Evolutionary conservation across 1,140 invertebrate genomes (phyloP).

Genomic region (Drosophila orosa): DNA sequence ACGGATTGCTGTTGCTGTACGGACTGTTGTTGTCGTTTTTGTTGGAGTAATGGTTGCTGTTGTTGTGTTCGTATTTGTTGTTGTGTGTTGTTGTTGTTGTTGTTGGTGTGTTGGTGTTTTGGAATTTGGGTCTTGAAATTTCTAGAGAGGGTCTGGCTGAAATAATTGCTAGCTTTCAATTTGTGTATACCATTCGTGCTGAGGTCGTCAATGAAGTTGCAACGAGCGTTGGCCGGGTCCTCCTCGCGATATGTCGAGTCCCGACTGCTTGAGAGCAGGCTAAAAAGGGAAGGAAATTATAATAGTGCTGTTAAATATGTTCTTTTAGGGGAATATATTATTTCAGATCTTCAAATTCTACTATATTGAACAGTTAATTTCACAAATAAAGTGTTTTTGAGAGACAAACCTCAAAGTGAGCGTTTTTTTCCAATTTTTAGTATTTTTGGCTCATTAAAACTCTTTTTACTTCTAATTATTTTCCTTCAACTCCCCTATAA

Average conservation of each 20-base stretch:
- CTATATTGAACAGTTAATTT: too few species aligned
- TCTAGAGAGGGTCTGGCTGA: conserved; percentile 80
- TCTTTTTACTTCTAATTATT: too few species aligned
- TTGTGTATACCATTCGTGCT: conserved; percentile 76
- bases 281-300: conserved; percentile 80
- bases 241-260: conserved; percentile 84
- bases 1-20: conserved; percentile 45
- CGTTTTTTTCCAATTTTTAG: too few species aligned
- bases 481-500: too few species aligned
- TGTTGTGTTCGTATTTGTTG: conserved; percentile 70
- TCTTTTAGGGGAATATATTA: neutral
- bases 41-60: conserved; percentile 43
- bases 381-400: too few species aligned
- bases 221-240: conserved; percentile 59
- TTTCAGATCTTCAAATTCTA: too few species aligned
- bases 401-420: too few species aligned
- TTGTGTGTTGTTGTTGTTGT: conserved; percentile 64
- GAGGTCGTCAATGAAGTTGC: conserved; percentile 43
- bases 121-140: conserved; percentile 81
- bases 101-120: conserved; percentile 71
- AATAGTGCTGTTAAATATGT: neutral
- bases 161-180: conserved; percentile 57
- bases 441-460: too few species aligned
- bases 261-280: conserved; percentile 90
- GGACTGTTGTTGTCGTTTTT: conserved; percentile 53